Percentiles rank a stretch among this genome's conserved stretches.
phyloP scores from a whole-genome alignment of 2,797 vertebrate genomes.

The Melanotaenia pygmaea region DNA sequence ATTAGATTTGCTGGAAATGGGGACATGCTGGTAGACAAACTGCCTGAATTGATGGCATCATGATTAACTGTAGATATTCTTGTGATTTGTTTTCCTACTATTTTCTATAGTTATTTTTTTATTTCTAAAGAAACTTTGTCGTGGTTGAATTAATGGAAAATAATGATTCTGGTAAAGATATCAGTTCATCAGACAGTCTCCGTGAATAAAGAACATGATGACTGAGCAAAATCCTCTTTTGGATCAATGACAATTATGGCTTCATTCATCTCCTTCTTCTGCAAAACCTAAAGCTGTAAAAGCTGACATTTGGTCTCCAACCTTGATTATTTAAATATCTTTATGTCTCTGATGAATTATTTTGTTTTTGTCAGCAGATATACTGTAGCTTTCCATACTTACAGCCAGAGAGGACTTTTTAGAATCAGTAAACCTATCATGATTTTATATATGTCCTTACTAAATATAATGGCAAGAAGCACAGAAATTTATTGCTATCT shows the following conservation, averaged over 20 bases:
- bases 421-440: slow-evolving; percentile 72
- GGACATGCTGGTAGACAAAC: too few relatives aligned
- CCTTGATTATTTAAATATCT: slow-evolving; percentile 60
- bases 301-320: slow-evolving; percentile 49
- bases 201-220: slow-evolving; percentile 23
- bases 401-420: slow-evolving; percentile 58
- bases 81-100: background rate
- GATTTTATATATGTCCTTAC: slow-evolving; percentile 55
- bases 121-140: slow-evolving; percentile 14
- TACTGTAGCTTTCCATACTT: slow-evolving; percentile 64
- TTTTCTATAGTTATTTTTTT: background rate
- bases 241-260: slow-evolving; percentile 37
- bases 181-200: slow-evolving; percentile 18
- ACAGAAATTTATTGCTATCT: slow-evolving; percentile 73
- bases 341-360: slow-evolving; percentile 64
- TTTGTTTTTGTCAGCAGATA: slow-evolving; percentile 67
- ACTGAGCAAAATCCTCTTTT: slow-evolving; percentile 32
- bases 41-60: too few relatives aligned
- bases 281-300: slow-evolving; percentile 24
- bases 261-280: slow-evolving; percentile 39
- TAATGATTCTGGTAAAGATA: slow-evolving; percentile 12
- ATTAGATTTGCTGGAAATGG: background rate
- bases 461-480: slow-evolving; percentile 63
- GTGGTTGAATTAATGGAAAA: slow-evolving; percentile 26
- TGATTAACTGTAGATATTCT: too few relatives aligned